These are phyloP conservation scores for Falco berigora DNA, from an alignment of 2,797 vertebrate species.

Conservation along the genomic window DNA sequence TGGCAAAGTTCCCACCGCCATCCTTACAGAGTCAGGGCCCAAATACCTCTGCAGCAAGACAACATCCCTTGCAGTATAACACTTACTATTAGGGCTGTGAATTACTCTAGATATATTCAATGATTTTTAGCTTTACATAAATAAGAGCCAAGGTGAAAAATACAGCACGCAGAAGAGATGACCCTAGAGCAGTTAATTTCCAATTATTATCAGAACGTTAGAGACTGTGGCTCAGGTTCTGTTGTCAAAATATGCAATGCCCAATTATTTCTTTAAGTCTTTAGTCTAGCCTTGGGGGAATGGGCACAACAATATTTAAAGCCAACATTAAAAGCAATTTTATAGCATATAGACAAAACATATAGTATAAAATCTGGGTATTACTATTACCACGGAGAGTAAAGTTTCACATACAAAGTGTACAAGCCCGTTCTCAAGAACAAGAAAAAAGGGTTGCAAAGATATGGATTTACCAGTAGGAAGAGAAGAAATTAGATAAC, in stretches of 20 bases:
- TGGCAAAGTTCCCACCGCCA: neutral
- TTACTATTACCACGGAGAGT: neutral
- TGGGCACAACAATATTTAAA: neutral
- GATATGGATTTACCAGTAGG: neutral
- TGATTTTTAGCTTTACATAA: neutral
- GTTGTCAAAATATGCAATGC: neutral
- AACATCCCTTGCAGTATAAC: neutral
- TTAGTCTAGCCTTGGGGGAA: neutral
- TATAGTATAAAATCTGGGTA: neutral
- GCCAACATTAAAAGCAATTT: neutral
- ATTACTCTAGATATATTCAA: neutral
- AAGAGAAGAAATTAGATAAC: neutral
- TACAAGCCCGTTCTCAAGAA: neutral
- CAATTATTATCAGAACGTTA: neutral
- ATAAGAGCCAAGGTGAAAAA: neutral
- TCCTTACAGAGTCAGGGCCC: neutral
- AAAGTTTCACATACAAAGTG: neutral
- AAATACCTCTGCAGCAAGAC: neutral
- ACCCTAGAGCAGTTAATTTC: neutral
- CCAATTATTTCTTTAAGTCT: neutral
- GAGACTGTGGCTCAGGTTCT: neutral
- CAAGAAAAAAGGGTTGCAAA: neutral
- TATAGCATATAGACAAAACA: neutral
- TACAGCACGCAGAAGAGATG: neutral
- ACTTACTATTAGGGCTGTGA: neutral